These are phyloP conservation scores for Cheilosia variabilis DNA, from an alignment of 2,888 invertebrate species.

Conservation along the genomic window DNA sequence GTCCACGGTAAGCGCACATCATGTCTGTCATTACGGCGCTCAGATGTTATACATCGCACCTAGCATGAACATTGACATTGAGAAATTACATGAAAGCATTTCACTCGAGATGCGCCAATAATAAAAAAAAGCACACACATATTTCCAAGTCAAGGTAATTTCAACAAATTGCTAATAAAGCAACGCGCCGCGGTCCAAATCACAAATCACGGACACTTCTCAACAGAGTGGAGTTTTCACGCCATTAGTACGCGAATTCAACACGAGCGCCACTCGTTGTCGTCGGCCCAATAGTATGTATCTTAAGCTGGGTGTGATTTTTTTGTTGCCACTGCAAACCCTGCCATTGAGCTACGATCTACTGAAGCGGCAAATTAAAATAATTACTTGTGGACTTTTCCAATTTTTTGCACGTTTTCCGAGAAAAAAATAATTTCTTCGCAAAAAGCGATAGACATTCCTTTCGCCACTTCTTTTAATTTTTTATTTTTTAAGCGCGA, in stretches of 20 bases:
- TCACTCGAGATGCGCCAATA: slow-evolving; percentile 37
- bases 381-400: slow-evolving; percentile 52
- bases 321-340: slow-evolving; percentile 1
- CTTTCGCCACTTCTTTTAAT: slow-evolving; percentile 3
- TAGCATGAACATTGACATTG: slow-evolving; percentile 63
- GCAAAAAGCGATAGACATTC: slow-evolving; percentile 14
- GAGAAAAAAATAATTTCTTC: slow-evolving; percentile 40
- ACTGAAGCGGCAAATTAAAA: slow-evolving; percentile 57
- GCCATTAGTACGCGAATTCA: slow-evolving; percentile 62
- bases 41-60: slow-evolving; percentile 33
- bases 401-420: slow-evolving; percentile 22
- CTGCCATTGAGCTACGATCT: slow-evolving; percentile 19
- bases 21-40: slow-evolving; percentile 29
- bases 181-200: slow-evolving; percentile 26
- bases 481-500: no score
- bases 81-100: slow-evolving; percentile 57
- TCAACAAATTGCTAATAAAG: slow-evolving; percentile 60
- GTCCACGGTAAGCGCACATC: slow-evolving; percentile 16
- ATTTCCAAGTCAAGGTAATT: slow-evolving; percentile 51
- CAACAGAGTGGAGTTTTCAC: slow-evolving; percentile 57
- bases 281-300: slow-evolving; percentile 12
- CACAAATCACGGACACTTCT: slow-evolving; percentile 40
- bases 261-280: slow-evolving; percentile 36
- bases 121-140: slow-evolving; percentile 6
- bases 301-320: slow-evolving; percentile 30